These are phyloP conservation scores for Lampris megalopsis DNA, from an alignment of 2,113 vertebrate species.

Conservation along the genomic window DNA sequence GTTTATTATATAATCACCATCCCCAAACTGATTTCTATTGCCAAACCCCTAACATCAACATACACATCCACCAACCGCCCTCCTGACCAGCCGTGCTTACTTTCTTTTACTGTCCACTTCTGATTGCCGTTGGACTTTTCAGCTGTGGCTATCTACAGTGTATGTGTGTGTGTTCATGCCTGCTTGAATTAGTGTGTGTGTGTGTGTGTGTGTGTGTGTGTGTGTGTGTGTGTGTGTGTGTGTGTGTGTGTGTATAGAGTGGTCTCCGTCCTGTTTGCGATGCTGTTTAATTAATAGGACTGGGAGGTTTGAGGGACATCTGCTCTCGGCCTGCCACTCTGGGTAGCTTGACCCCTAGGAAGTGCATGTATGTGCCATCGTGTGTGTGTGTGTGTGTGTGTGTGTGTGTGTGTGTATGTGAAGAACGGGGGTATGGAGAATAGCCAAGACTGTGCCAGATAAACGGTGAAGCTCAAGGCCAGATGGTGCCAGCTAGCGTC, in stretches of 20 bases:
- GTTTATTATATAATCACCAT: neutral
- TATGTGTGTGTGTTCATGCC: neutral
- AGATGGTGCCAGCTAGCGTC: slow-evolving; percentile 77
- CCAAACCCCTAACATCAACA: neutral
- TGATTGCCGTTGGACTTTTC: slow-evolving; percentile 35
- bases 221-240: slow-evolving; percentile 17
- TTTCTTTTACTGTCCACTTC: slow-evolving; percentile 1
- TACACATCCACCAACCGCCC: neutral
- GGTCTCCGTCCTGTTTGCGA: slow-evolving; percentile 51
- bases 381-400: slow-evolving; percentile 41
- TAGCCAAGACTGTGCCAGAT: slow-evolving; percentile 76
- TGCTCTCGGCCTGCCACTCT: slow-evolving; percentile 72
- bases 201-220: slow-evolving; percentile 35
- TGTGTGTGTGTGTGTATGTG: slow-evolving; percentile 36
- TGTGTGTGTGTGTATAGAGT: slow-evolving; percentile 1
- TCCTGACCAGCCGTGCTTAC: neutral
- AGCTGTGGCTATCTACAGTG: slow-evolving; percentile 29
- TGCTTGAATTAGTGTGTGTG: slow-evolving; percentile 5
- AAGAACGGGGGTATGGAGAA: slow-evolving; percentile 70
- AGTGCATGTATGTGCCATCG: neutral
- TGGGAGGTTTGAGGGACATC: slow-evolving; percentile 76
- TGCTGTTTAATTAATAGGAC: slow-evolving; percentile 76
- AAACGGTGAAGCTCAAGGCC: slow-evolving; percentile 66
- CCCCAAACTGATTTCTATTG: neutral
- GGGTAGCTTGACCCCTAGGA: slow-evolving; percentile 64